Evolutionary conservation across 2,888 invertebrate species (phyloP), one percentile per base, ranked within the genome.

Genomic region (Ophioninae sp.): DNA sequence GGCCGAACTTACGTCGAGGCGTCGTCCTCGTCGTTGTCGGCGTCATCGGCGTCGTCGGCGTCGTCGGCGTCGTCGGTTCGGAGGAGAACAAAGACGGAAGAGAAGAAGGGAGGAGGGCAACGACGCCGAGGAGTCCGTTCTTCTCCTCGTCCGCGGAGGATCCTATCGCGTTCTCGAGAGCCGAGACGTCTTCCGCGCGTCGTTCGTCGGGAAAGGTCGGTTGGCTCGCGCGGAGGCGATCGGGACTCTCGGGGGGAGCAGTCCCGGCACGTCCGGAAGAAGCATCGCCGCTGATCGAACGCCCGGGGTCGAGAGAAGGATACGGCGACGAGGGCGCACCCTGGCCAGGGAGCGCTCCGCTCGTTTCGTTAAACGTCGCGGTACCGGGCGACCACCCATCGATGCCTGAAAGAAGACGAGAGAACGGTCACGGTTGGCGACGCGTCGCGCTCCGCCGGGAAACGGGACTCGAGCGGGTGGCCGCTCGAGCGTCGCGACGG

Each of bases 101-200:
- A 0, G 89, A 87, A 8, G 89, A 86, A n/a, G n/a, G n/a, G n/a
- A n/a, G n/a, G 10, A 88, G 72, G 8, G 87, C 84, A 2, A 23
- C 10, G 62, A 89, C 30, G 30, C 3, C 30, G 30, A 30, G 30
- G 30, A 30, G 30, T 88, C 56, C 87, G 87, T n/a, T 88, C 88
- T 0, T 86, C 81, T 88, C n/a, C 5, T 61, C n/a, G 79, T 50
- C 70, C 79, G 0, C 37, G 70, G 10, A 6, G 13, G 50, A 85
- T 1, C 87, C 89, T 8, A 92, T 91, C 3, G 90, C 90, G 72
- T 92, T 92, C 67, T 91, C 91, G 8, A 87, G 85, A 3, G 90
- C 86, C 0, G 88, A 88, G 0, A 85, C 84, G 65, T 90, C 91
- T 30, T 90, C 87, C 0, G 87, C 88, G 5, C 30, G 30, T 30